A percentile compares a stretch with the other conserved stretches of the same genome.
Evolutionary conservation across 2,113 vertebrate species (phyloP).

Genomic region (Calidris pygmaea): DNA sequence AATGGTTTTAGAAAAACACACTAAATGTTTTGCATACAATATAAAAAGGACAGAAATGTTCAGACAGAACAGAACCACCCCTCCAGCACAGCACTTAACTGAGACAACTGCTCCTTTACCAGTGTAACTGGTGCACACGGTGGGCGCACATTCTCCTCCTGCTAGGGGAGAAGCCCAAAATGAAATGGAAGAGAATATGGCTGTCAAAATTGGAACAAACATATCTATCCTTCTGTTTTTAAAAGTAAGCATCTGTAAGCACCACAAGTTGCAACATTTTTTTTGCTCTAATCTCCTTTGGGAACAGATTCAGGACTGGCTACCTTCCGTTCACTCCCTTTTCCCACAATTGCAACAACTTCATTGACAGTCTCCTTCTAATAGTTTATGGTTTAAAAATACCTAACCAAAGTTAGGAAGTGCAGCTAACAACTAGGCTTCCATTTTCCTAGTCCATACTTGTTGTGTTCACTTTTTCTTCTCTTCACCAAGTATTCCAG

Average conservation of each 20-base stretch:
- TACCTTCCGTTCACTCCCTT: neutral
- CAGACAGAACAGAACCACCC: neutral
- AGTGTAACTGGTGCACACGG: rapidly evolving
- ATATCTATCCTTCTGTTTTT: neutral
- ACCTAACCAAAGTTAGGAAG: neutral
- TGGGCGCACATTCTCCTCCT: neutral
- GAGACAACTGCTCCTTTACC: neutral
- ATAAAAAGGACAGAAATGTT: neutral
- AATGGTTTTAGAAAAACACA: neutral
- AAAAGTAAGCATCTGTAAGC: neutral
- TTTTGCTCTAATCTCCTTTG: neutral
- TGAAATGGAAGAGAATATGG: neutral
- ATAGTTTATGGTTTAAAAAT: neutral
- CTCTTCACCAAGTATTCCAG: neutral
- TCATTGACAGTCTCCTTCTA: neutral
- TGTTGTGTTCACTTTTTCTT: neutral
- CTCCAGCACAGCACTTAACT: neutral
- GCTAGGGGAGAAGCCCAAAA: neutral
- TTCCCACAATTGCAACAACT: neutral
- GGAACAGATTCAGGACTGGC: neutral
- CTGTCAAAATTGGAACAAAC: neutral
- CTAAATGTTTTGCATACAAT: neutral
- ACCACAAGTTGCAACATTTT: neutral
- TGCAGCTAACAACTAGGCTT: neutral
- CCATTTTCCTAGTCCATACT: neutral